Conservation (phyloP, 2,797 vertebrate species). For the Austrolebias charrua region DNA sequence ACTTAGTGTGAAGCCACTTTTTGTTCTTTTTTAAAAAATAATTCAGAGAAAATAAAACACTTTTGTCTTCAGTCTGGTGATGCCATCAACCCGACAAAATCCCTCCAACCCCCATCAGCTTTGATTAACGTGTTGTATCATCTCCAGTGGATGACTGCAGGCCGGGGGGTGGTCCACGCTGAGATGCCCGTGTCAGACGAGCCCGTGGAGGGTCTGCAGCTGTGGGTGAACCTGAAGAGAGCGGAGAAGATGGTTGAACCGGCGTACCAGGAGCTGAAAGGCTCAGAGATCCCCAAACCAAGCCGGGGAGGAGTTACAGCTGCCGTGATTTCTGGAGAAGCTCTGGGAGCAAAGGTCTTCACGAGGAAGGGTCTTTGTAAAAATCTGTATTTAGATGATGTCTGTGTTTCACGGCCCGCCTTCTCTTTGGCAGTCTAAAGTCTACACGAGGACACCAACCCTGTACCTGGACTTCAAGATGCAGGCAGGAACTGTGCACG, state of each 20-base stretch:
- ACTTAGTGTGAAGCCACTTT: too few species aligned
- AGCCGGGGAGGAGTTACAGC: conserved; percentile 78
- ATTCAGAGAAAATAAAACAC: too few species aligned
- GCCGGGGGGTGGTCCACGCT: conserved; percentile 83
- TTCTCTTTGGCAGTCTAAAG: conserved; percentile 73
- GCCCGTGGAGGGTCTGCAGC: conserved; percentile 78
- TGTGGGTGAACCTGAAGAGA: conserved; percentile 83
- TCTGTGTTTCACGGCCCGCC: too few species aligned
- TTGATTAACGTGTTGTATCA: conserved; percentile 11
- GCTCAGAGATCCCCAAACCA: conserved; percentile 78
- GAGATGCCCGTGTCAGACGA: conserved; percentile 85
- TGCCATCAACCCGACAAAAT: too few species aligned
- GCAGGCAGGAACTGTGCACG: conserved; percentile 72
- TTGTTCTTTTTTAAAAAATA: too few species aligned
- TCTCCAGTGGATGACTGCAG: conserved; percentile 84
- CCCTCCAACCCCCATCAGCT: neutral
- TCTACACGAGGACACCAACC: conserved; percentile 82
- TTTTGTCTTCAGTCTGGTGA: too few species aligned
- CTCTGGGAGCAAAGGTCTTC: conserved; percentile 79
- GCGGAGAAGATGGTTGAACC: conserved; percentile 85
- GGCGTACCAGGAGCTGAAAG: conserved; percentile 82
- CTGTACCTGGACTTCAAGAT: conserved; percentile 82
- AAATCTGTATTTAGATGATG: too few species aligned
- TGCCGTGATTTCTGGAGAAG: conserved; percentile 83
- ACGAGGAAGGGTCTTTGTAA: too few species aligned